phyloP scores from a whole-genome alignment of 2,888 invertebrate genomes.

The Cremastinae sp. region DNA sequence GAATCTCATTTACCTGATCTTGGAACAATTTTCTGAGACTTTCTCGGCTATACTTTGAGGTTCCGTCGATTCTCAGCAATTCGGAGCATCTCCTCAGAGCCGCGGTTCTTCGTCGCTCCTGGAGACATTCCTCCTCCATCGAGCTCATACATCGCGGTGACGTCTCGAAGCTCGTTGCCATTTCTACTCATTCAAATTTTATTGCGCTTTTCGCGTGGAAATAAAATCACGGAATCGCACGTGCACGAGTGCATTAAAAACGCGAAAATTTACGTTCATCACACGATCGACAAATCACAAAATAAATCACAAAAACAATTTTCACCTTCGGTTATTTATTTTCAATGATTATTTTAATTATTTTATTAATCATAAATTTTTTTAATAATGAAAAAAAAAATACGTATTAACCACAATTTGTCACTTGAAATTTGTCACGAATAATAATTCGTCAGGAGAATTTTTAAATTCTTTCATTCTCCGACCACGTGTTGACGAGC shows the following conservation, averaged over 20 bases:
- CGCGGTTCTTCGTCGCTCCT: constrained; percentile 83
- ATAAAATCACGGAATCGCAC: neutral
- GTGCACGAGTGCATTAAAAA: neutral
- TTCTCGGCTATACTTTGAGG: constrained; percentile 83
- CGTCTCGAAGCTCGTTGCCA: constrained; percentile 63
- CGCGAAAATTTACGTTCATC: neutral
- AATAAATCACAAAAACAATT: neutral
- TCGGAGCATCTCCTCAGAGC: constrained; percentile 86
- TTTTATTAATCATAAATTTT: no score
- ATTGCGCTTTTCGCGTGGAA: constrained; percentile 20
- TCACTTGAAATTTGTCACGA: no score
- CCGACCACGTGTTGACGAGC: neutral
- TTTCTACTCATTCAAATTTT: constrained; percentile 23
- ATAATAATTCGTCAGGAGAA: no score
- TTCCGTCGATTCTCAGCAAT: constrained; percentile 84
- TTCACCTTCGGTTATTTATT: no score
- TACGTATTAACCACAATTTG: no score
- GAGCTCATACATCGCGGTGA: constrained; percentile 81
- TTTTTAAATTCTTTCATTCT: no score
- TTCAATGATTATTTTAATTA: no score
- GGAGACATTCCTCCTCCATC: constrained; percentile 87
- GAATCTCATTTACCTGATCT: constrained; percentile 83
- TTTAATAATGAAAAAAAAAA: no score
- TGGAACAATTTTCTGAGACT: constrained; percentile 85
- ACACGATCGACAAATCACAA: neutral